Percentiles rank a stretch among this genome's conserved stretches.
These are phyloP conservation scores for Bombyx huttoni DNA, from an alignment of 2,888 invertebrate genomes.

Conservation along the genomic window DNA sequence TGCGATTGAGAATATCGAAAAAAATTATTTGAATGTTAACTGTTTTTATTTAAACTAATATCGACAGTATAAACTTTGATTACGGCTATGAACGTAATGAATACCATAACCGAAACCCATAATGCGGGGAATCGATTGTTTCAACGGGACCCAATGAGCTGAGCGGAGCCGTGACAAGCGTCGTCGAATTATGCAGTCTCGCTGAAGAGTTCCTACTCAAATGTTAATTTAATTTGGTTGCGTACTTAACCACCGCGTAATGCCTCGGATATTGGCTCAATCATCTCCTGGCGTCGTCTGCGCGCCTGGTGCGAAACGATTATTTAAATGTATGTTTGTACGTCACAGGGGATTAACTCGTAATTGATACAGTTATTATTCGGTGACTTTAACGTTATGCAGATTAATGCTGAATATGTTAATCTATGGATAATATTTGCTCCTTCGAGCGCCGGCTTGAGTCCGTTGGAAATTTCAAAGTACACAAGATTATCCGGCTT, in stretches of 20 bases:
- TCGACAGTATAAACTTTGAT: too few species aligned
- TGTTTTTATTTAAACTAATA: too few species aligned
- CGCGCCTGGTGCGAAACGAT: conserved; percentile 21
- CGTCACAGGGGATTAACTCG: conserved; percentile 17
- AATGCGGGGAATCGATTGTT: neutral
- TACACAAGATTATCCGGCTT: neutral
- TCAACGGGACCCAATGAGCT: conserved; percentile 30
- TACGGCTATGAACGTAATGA: too few species aligned
- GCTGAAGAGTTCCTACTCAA: conserved; percentile 30
- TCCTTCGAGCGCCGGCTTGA: neutral
- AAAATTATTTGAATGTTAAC: neutral
- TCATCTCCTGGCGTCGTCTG: conserved; percentile 21
- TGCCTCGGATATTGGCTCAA: conserved; percentile 32
- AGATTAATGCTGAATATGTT: conserved; percentile 8
- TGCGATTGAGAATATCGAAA: neutral
- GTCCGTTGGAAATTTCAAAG: neutral
- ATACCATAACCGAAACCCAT: too few species aligned
- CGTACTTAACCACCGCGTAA: conserved; percentile 29
- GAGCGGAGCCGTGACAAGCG: conserved; percentile 19
- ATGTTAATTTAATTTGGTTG: conserved; percentile 54
- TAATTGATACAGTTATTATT: conserved; percentile 23
- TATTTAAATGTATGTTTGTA: conserved; percentile 25
- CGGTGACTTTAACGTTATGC: conserved; percentile 7
- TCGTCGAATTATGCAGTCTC: conserved; percentile 30
- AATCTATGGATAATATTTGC: conserved; percentile 8